phyloP scores from a whole-genome alignment of 2,113 vertebrate species.

The Caloenas nicobarica region DNA sequence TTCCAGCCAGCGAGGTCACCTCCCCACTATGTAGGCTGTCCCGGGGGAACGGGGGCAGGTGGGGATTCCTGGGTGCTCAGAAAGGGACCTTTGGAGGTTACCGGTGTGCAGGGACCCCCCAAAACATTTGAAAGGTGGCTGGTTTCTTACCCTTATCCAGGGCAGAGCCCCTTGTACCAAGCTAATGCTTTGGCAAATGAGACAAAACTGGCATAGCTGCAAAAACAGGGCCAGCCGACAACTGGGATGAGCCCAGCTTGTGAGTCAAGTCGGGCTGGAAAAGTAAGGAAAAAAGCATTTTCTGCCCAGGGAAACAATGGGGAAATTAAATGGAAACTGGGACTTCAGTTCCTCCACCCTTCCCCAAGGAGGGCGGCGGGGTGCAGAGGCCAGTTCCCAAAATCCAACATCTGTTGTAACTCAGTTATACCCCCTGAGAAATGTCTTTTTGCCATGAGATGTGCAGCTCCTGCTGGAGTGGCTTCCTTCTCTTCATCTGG shows the following conservation, averaged over 20 bases:
- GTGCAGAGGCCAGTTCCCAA: background rate
- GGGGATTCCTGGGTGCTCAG: background rate
- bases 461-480: background rate
- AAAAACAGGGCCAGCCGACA: background rate
- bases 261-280: background rate
- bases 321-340: background rate
- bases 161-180: background rate
- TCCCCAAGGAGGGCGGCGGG: background rate
- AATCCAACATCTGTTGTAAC: background rate
- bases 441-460: background rate
- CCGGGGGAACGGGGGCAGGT: background rate
- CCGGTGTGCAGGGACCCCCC: accelerated
- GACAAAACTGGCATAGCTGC: background rate
- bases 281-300: background rate
- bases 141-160: background rate
- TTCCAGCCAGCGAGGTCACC: background rate
- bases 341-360: background rate
- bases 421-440: background rate
- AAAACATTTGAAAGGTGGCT: background rate
- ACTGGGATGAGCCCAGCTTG: background rate
- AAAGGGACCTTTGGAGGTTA: background rate
- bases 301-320: background rate
- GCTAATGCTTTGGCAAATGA: background rate
- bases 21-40: background rate
- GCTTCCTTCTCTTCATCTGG: background rate